Base-by-base conservation (phyloP, 2,888 invertebrate species). In the Apodemia mormo region DNA sequence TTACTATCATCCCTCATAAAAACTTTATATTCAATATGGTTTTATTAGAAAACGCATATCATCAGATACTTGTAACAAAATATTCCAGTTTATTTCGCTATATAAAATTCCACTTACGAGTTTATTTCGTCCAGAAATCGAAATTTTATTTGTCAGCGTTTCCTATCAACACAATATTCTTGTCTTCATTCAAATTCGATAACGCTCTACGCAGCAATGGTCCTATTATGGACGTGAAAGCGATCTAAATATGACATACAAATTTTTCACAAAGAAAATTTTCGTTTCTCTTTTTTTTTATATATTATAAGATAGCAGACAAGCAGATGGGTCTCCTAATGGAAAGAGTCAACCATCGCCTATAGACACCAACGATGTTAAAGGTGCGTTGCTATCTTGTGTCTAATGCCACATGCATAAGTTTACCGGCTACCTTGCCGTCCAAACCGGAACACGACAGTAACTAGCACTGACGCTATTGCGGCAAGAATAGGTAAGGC, bases 111-210 rank as follows among this genome's bases (percentile, higher is more conserved):
- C 33, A 61, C 58, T 61, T 61, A 61, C 58, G 58, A 61, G 58
- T 61, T 61, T 61, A 61, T 61, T 61, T 61, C 58, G 58, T 61
- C 30, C 58, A 61, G 58, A 33, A 61, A 61, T 61, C 40, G 61
- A 77, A 78, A 81, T 80, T 80, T 77, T 80, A 84, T 84, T 81
- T 76, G 75, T 74, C 76, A 73, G 69, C 74, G 71, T 75, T 73
- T 76, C 75, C 73, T 76, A 76, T 76, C 77, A 78, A 79, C 75
- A 49, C 14, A 78, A 75, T 80, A 78, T 77, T 74, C 76, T 74
- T 77, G 77, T 77, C 76, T 77, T 72, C 72, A 69, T 75, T 75
- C 75, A 79, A 83, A 85, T 82, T 81, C 78, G 78, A 79, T 79
- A 79, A 79, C 70, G 74, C 52, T 71, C 78, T 75, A 76, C 77